These are phyloP conservation scores for Rutpela maculata DNA, from an alignment of 2,888 invertebrate genomes.

Conservation along the genomic window DNA sequence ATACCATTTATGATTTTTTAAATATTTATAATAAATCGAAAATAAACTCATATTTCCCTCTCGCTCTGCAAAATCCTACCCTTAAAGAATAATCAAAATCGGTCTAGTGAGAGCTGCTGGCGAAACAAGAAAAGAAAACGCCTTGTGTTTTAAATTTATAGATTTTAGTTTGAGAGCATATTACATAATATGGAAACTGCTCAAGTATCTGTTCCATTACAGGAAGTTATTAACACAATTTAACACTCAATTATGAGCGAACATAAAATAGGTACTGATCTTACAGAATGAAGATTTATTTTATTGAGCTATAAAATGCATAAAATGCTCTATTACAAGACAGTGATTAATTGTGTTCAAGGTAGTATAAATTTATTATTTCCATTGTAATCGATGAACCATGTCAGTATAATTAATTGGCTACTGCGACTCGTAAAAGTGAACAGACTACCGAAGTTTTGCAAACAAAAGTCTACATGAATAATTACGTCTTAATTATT, in stretches of 20 bases:
- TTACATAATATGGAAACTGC: not conserved
- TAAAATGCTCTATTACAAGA: not conserved
- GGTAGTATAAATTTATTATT: slow-evolving; percentile 5
- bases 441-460: slow-evolving; percentile 1
- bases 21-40: too few relatives aligned
- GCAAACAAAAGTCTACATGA: not conserved
- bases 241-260: slow-evolving; percentile 1
- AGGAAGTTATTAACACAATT: not conserved
- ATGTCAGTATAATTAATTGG: slow-evolving; percentile 15
- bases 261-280: slow-evolving; percentile 12
- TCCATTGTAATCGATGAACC: slow-evolving; percentile 14
- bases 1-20: too few relatives aligned
- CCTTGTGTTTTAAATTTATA: too few relatives aligned
- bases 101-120: too few relatives aligned
- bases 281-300: not conserved
- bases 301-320: slow-evolving; percentile 11
- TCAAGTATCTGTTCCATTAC: not conserved
- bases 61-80: too few relatives aligned
- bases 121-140: too few relatives aligned
- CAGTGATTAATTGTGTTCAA: slow-evolving; percentile 3
- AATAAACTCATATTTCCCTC: too few relatives aligned
- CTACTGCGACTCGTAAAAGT: not conserved
- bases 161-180: too few relatives aligned
- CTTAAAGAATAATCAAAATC: too few relatives aligned
- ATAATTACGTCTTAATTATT: not conserved